Evolutionary conservation across 2,888 invertebrate genomes (phyloP).

Genomic region (Tinea trinotella): DNA sequence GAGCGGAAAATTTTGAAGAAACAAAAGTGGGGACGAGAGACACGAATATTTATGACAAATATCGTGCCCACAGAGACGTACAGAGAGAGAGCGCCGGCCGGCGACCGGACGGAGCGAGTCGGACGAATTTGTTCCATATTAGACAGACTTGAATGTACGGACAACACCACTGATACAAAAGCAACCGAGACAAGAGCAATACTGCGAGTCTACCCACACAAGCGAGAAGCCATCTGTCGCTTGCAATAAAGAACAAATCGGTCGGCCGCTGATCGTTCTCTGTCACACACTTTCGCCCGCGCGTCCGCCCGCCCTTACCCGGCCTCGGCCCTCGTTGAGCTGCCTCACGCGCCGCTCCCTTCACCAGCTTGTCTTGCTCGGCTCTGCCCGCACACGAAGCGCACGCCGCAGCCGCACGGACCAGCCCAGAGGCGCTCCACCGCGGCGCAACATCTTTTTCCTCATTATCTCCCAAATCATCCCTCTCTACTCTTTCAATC

Average conservation of each 20-base stretch:
- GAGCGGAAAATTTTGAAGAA: constrained; percentile 33
- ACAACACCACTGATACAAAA: background rate
- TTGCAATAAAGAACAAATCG: background rate
- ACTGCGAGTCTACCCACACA: background rate
- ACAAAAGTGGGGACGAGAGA: constrained; percentile 22
- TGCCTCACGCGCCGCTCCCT: constrained; percentile 18
- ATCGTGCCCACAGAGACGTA: background rate
- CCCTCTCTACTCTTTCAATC: constrained; percentile 40
- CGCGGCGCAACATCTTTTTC: constrained; percentile 20
- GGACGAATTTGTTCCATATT: constrained; percentile 20
- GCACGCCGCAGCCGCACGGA: constrained; percentile 18
- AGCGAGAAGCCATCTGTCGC: background rate
- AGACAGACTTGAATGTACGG: background rate
- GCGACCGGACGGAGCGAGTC: constrained; percentile 30
- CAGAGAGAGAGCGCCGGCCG: constrained; percentile 33
- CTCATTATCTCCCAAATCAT: constrained; percentile 43
- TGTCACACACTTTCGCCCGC: constrained; percentile 17
- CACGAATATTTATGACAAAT: constrained; percentile 22
- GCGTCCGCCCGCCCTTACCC: constrained; percentile 67
- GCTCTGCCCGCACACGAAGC: constrained; percentile 20
- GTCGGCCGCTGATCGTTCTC: background rate
- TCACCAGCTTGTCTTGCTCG: too few species aligned
- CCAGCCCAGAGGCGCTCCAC: constrained; percentile 23
- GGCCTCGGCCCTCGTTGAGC: constrained; percentile 54
- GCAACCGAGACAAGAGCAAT: too few species aligned